These are phyloP conservation scores for Meandrina meandrites DNA, from an alignment of 92 coral and sea anemone species.

Conservation along the genomic window DNA sequence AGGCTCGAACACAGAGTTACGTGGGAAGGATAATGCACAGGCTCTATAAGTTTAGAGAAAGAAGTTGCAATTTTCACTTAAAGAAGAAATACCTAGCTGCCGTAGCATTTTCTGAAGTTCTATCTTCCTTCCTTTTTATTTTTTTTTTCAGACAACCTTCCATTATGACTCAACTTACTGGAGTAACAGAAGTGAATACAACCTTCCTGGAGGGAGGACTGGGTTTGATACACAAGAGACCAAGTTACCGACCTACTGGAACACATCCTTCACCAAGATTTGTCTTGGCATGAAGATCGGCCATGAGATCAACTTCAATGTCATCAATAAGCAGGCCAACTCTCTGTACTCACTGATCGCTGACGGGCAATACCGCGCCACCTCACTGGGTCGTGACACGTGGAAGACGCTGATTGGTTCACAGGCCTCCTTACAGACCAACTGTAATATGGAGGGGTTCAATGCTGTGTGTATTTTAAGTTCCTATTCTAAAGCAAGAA, in stretches of 20 bases:
- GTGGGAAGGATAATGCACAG: too few species aligned
- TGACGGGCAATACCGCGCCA: slow-evolving; percentile 12
- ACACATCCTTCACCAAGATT: slow-evolving; percentile 19
- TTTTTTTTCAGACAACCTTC: too few species aligned
- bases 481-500: too few species aligned
- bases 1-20: too few species aligned
- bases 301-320: not conserved
- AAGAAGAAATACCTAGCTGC: too few species aligned
- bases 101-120: too few species aligned
- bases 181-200: not conserved
- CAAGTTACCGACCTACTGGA: slow-evolving; percentile 47
- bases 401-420: slow-evolving; percentile 19
- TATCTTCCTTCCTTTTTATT: too few species aligned
- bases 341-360: slow-evolving; percentile 26
- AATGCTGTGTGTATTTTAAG: too few species aligned
- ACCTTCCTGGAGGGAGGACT: slow-evolving; percentile 19
- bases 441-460: slow-evolving; percentile 30
- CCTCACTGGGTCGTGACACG: slow-evolving; percentile 4
- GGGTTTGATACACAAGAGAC: slow-evolving; percentile 26
- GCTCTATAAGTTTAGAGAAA: too few species aligned
- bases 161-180: not conserved
- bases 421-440: slow-evolving; percentile 5
- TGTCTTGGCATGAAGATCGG: slow-evolving; percentile 10
- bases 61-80: too few species aligned
- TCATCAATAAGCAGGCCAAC: slow-evolving; percentile 2